Base-by-base conservation (phyloP, 2,888 invertebrate species). In the Colletes collaris region DNA sequence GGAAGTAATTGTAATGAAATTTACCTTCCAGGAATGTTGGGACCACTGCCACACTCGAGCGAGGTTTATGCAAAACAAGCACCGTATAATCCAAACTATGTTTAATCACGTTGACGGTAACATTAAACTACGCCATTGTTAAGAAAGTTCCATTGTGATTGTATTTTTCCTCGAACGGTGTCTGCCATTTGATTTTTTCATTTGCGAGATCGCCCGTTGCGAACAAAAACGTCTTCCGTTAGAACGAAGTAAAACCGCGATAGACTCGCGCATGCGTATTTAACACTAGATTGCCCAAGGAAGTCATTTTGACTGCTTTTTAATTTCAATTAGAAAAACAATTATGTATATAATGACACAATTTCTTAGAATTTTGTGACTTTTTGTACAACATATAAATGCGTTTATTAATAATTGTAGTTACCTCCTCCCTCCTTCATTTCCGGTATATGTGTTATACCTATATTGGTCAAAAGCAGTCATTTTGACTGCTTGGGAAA, bases 81-180 rank as follows among this genome's bases (percentile, higher is more conserved):
- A 11, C 87, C 91, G n/a, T 91, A 89, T 64, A 91, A 92, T 81
- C 92, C 92, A 37, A 81, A 85, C 62, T 92, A 88, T 67, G 6
- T 50, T 13, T 35, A 49, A 6, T 4, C 56, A 3, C 27, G 2
- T 2, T 37, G 49, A 27, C 40, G 53, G 8, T 69, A 67, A 76
- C 1, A 11, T 52, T 37, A 8, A 64, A 16, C 35, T 11, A 52
- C 13, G 27, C 19, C 59, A 62, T n/a, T 16, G 7, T 59, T n/a
- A 50, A 4, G 11, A 66, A 66, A 16, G 53, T 46, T 52, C 1
- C 13, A 35, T 8, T 53, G 46, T 3, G 8, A 62, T 3, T 49
- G 19, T 55, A 49, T 13, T 49, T 16, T 35, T 46, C 13, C 27
- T 19, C 2, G n/a, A 50, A 56, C 37, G n/a, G 50, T 60, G n/a